Percentiles rank a stretch among this genome's conserved stretches.
Conservation (phyloP, 92 coral and sea anemone genomes). For the Paramuricea clavata region DNA sequence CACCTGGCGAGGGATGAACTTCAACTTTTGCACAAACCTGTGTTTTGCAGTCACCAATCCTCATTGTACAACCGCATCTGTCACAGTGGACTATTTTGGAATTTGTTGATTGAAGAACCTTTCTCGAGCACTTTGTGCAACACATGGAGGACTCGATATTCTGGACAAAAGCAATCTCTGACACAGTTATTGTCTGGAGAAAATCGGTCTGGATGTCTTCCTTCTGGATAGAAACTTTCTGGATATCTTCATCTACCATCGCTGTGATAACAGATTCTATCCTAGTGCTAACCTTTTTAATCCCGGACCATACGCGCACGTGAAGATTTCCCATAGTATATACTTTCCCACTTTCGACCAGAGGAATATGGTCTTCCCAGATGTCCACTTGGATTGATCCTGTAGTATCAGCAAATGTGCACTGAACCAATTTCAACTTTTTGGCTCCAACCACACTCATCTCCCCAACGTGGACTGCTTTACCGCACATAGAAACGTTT, state of each 20-base stretch:
- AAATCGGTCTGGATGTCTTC: constrained; percentile 15
- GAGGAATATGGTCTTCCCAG: constrained; percentile 57
- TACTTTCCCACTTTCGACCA: constrained; percentile 38
- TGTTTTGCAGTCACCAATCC: constrained; percentile 22
- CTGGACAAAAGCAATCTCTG: constrained; percentile 25
- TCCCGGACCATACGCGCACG: constrained; percentile 56
- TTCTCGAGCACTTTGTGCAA: constrained; percentile 53
- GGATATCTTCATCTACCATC: constrained; percentile 14
- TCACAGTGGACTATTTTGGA: constrained; percentile 32
- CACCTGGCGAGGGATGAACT: constrained; percentile 30
- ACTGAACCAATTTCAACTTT: constrained; percentile 28
- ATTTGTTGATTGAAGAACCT: constrained; percentile 52
- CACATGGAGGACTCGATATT: constrained; percentile 47
- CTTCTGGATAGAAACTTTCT: background rate
- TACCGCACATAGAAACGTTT: background rate
- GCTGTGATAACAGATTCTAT: constrained; percentile 22
- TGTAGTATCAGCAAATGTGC: constrained; percentile 52
- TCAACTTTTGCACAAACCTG: constrained; percentile 39
- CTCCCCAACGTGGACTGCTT: constrained; percentile 1
- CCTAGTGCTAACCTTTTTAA: constrained; percentile 52
- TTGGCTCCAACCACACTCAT: background rate
- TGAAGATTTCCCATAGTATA: constrained; percentile 41
- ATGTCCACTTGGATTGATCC: constrained; percentile 57
- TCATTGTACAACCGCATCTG: constrained; percentile 60
- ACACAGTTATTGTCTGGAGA: background rate